Conservation (phyloP, 2,113 vertebrate genomes). For the Brachyhypopomus occidentalis region DNA sequence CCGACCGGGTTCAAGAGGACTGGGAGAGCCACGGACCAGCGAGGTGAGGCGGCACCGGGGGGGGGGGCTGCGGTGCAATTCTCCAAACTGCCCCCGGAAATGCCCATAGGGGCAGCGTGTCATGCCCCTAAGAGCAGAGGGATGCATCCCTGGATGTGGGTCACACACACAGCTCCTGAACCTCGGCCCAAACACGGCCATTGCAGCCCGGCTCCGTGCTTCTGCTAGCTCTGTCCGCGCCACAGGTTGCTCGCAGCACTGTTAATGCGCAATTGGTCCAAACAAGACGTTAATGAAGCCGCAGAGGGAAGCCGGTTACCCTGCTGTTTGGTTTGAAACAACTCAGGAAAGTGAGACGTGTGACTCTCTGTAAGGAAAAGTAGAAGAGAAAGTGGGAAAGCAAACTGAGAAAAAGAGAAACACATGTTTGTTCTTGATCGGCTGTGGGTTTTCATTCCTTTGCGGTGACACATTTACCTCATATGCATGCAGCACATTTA, state of each 20-base stretch:
- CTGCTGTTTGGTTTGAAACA: slow-evolving; percentile 43
- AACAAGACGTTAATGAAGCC: slow-evolving; percentile 23
- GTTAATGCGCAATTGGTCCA: slow-evolving; percentile 6
- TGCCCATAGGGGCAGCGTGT: too few species aligned
- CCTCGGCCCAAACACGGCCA: not conserved
- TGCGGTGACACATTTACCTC: not conserved
- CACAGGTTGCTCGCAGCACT: not conserved
- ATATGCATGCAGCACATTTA: too few species aligned
- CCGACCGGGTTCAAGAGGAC: too few species aligned
- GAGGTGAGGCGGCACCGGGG: too few species aligned
- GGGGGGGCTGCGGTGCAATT: too few species aligned
- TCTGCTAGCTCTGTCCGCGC: not conserved
- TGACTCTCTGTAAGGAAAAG: slow-evolving; percentile 64
- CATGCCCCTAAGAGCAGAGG: too few species aligned
- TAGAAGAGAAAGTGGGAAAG: slow-evolving; percentile 16
- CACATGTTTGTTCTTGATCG: not conserved
- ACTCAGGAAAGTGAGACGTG: slow-evolving; percentile 49
- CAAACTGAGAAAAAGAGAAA: not conserved
- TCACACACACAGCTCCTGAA: not conserved
- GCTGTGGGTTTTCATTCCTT: not conserved
- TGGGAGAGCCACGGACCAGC: too few species aligned
- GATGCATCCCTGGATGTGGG: too few species aligned
- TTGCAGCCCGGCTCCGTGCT: too few species aligned
- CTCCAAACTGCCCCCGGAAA: too few species aligned
- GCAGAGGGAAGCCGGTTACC: slow-evolving; percentile 40